Evolutionary conservation across 2,113 vertebrate species (phyloP), one percentile per base, ranked within the genome.

Genomic region (Montifringilla adamsi): DNA sequence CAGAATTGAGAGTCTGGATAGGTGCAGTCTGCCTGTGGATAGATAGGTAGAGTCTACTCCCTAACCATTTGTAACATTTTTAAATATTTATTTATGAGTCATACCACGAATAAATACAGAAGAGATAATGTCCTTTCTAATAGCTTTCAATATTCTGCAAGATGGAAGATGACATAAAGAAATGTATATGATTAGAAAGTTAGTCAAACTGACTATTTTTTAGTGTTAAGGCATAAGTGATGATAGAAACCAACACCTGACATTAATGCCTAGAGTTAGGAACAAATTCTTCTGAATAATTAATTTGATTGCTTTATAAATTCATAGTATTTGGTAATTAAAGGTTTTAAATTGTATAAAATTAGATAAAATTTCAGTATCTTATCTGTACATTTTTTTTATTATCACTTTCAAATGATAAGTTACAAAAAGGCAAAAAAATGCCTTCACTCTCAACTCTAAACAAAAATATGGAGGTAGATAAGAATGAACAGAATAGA

Each of bases 261-360:
- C 78, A 78, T 74, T 93, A 90, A 56, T 90, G 47, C 33, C 87
- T 68, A 76, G 59, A 73, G 37, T 87, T 94, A 95, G 69, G 73
- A 52, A 87, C 46, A 95, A 72, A 33, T 94, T 79, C 52, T 92
- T 93, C 85, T 52, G 60, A 94, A 89, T 96, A 95, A 89, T 59
- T 96, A 60, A 91, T 94, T 92, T 92, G 63, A 90, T 97, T 97
- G 53, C 52, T 93, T 95, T 95, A 95, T 81, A 97, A 97, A 95
- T 96, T 93, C 77, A 76, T 62, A 76, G 28, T 70, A 96, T 89
- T 93, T 83, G 60, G 59, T 96, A 97, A 96, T 89, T 95, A 85
- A 90, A 85, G 28, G 19, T 84, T 67, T 81, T 26, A 89, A 96
- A 95, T 85, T 84, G 10, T 49, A 92, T 96, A 93, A 90, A 95